Conservation (phyloP, 2,888 invertebrate genomes). For the Lasius platythorax region DNA sequence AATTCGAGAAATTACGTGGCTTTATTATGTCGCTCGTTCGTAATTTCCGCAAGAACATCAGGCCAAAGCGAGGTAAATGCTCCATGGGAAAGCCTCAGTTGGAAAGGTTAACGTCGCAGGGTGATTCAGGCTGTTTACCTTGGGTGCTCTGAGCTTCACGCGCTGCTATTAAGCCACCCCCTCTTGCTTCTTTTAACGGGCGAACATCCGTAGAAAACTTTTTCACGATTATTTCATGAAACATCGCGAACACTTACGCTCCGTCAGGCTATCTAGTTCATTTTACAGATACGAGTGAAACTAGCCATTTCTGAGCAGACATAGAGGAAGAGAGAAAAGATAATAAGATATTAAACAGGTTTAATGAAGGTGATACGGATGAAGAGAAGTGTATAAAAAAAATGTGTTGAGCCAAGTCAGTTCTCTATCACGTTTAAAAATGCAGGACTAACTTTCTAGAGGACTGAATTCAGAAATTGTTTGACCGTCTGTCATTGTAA, state of each 20-base stretch:
- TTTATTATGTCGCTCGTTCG: slow-evolving; percentile 44
- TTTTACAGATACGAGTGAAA: slow-evolving; percentile 13
- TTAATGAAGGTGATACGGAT: slow-evolving; percentile 15
- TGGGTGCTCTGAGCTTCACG: slow-evolving; percentile 39
- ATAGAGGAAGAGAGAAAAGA: not conserved
- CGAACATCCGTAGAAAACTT: slow-evolving; percentile 48
- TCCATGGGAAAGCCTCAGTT: slow-evolving; percentile 53
- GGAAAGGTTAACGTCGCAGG: slow-evolving; percentile 52
- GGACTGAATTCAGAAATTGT: not conserved
- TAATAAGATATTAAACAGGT: not conserved
- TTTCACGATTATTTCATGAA: slow-evolving; percentile 59
- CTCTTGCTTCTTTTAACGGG: slow-evolving; percentile 21
- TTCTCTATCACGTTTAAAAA: not conserved
- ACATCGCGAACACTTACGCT: slow-evolving; percentile 52
- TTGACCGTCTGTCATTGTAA: not conserved
- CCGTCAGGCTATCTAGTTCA: slow-evolving; percentile 36
- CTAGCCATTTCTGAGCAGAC: not conserved
- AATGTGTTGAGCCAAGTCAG: not conserved
- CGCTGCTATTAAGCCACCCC: slow-evolving; percentile 44
- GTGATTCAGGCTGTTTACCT: slow-evolving; percentile 53
- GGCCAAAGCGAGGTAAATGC: slow-evolving; percentile 40
- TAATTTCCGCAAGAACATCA: slow-evolving; percentile 52
- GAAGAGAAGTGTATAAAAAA: not conserved
- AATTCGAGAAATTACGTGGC: slow-evolving; percentile 47
- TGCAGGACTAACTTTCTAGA: not conserved